Base-by-base conservation (phyloP, 92 coral and sea anemone species). In the Metridium senile region DNA sequence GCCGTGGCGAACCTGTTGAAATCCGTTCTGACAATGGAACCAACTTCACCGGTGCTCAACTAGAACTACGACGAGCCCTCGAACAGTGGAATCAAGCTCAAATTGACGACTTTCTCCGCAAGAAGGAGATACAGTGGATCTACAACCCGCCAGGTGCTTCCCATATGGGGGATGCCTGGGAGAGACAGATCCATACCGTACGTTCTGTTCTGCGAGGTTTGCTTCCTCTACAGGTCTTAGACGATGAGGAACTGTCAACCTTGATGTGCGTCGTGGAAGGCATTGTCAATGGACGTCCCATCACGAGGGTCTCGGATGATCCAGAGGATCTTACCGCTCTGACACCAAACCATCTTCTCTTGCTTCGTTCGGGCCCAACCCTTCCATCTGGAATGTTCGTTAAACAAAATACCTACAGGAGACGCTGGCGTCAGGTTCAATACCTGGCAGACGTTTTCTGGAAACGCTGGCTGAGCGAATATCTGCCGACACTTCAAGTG, bases 341-440 rank as follows among this genome's bases (percentile, higher is more conserved):
- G 29, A 78, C 84, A 30, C 88, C 88, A 9, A 84, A 71, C 49
- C 80, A 84, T 66, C 84, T 84, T 26, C 84, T 84, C 21, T 68
- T 84, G 54, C 84, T 84, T 58, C 83, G 39, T 84, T 69, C 83
- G 26, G 87, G 87, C 17, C 77, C 83, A 68, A 68, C 83, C 57
- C 61, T 66, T 32, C 87, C 87, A 11, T 74, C 71, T 17, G 87
- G 87, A 68, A 21, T 68, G 46, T 83, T 83, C 58, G 76, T 58
- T 6, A 83, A 76, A 56, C 77, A 83, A 57, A 82, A 83, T 45
- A 61, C 34, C 46, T 84, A 84, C 74, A 70, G 83, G 29, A 68
- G 79, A 84, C 76, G 83, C 49, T 84, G 88, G 88, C 79, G 79
- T 18, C 88, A 84, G 26, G 77, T 70, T 9, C 88, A 84, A 29